Conservation (phyloP, 2,888 invertebrate genomes). For the Trichopria drosophilae region DNA sequence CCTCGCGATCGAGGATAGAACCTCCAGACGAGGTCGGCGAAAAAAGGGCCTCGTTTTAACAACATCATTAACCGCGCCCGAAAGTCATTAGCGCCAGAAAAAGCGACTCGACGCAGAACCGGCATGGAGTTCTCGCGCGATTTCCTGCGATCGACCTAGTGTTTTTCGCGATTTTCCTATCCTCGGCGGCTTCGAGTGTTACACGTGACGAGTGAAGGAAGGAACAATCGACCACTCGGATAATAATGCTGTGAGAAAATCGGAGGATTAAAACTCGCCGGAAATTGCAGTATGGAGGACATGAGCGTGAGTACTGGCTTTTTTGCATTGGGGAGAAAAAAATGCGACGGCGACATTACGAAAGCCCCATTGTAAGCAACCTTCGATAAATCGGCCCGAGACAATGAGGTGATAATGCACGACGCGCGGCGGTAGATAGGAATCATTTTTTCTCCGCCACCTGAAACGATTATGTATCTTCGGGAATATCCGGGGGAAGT, state of each 20-base stretch:
- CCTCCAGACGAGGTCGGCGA: not conserved
- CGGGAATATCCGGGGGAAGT: too few species aligned
- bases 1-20: slow-evolving; percentile 16
- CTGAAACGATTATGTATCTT: too few species aligned
- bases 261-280: slow-evolving; percentile 33
- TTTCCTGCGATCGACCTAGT: not conserved
- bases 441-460: too few species aligned
- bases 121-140: not conserved
- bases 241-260: slow-evolving; percentile 4
- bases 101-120: slow-evolving; percentile 5
- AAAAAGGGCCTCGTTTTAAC: slow-evolving; percentile 1
- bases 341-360: slow-evolving; percentile 8
- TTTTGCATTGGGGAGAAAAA: not conserved
- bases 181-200: slow-evolving; percentile 12
- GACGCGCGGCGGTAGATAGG: too few species aligned
- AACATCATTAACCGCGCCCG: too few species aligned
- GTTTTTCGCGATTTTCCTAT: not conserved
- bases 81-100: too few species aligned
- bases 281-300: slow-evolving; percentile 52
- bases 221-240: slow-evolving; percentile 9
- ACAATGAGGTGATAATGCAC: too few species aligned
- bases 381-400: too few species aligned
- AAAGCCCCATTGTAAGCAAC: too few species aligned
- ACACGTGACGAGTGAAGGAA: slow-evolving; percentile 17
- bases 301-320: slow-evolving; percentile 50